Percentiles rank a stretch among this genome's conserved stretches.
Conservation (phyloP, 2,797 vertebrate species). For the Myotis pilosus region DNA sequence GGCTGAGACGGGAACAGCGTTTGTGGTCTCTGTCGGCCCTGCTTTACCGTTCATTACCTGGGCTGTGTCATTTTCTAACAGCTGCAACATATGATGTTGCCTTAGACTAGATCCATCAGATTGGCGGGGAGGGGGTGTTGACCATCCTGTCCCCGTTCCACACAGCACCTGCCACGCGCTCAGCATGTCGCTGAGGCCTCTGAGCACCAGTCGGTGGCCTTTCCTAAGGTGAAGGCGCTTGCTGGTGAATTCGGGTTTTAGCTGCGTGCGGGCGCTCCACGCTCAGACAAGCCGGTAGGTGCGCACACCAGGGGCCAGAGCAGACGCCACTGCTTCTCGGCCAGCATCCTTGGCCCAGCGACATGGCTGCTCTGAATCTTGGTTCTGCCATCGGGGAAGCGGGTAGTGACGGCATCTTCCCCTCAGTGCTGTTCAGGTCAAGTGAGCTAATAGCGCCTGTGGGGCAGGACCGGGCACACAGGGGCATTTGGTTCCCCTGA, state of each 20-base stretch:
- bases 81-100: fast-evolving
- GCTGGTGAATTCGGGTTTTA: neutral
- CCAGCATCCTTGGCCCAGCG: neutral
- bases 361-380: fast-evolving
- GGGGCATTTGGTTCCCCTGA: neutral
- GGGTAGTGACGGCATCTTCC: fast-evolving
- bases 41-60: neutral
- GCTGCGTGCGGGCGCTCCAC: fast-evolving
- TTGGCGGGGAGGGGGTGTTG: fast-evolving
- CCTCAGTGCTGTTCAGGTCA: neutral
- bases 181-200: fast-evolving
- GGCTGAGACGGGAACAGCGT: fast-evolving
- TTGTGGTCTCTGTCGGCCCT: neutral
- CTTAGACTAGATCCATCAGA: fast-evolving
- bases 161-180: neutral
- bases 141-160: neutral
- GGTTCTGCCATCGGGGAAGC: fast-evolving
- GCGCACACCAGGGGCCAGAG: neutral
- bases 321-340: fast-evolving
- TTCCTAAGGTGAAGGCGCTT: fast-evolving
- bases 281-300: neutral
- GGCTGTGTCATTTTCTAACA: neutral
- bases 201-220: neutral
- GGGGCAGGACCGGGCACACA: fast-evolving
- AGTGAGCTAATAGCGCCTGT: neutral